Evolutionary conservation across 1,140 invertebrate species (phyloP), one percentile per base, ranked within the genome.

Genomic region (Brachionus manjavacas): DNA sequence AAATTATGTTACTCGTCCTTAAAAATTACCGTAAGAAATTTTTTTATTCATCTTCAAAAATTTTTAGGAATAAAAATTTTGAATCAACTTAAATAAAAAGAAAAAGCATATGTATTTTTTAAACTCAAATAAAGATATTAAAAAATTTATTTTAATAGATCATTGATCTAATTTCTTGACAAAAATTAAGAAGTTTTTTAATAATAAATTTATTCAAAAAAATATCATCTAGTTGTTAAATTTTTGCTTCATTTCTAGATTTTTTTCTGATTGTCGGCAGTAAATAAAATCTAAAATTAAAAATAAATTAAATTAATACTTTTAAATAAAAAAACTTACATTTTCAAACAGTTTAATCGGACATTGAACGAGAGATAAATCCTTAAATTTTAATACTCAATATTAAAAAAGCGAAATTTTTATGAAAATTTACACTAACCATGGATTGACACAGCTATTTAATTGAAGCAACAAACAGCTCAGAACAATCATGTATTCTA

Each of bases 321-420:
- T 49, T 49, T 28, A 49, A 46, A 1, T 8, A 76, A 76, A 14
- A 76, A 12, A 25, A 25, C 39, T 76, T 49, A 76, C 72, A 46
- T 25, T 76, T 49, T 76, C 2, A 76, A 25, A 76, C 72, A 76
- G 49, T 76, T 76, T 25, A 76, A 76, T 64, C 64, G 35, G 20
- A 81, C 39, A 64, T 81, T 81, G 23, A 81, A 81, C 11, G 52
- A 81, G n/a, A 81, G 31, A 81, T 81, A 81, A 20, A 81, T 64
- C 79, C 76, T 80, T 52, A 23, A 16, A 52, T 52, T 39, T 31
- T 16, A 20, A 31, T n/a, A 31, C 20, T n/a, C 43, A 20, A 55
- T 16, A 78, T 20, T 43, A 28, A 25, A 46, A 78, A 39, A 16
- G 6, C 49, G 31, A 35, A 0, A 35, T 0, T 35, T 7, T 35